Evolutionary conservation across 1,140 invertebrate genomes (phyloP).

Genomic region (Pomacea maculata): DNA sequence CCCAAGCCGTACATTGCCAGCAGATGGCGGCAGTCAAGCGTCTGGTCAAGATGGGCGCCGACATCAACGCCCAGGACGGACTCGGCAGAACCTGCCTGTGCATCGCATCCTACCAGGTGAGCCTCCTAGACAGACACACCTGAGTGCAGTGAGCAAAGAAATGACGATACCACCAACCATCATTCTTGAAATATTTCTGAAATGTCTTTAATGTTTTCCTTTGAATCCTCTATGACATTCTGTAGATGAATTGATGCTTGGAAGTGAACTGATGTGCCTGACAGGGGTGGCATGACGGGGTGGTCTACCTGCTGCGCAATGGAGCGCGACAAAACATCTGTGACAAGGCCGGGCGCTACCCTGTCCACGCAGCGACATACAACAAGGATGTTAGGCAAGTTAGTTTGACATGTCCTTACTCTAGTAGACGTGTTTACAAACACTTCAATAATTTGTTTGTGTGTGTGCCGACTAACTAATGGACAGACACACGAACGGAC

Average conservation of each 20-base stretch:
- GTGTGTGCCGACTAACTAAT: not conserved
- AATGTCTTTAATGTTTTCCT: not conserved
- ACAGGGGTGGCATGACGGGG: conserved; percentile 59
- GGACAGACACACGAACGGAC: not conserved
- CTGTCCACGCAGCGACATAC: conserved; percentile 57
- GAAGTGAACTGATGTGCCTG: not conserved
- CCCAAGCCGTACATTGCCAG: conserved; percentile 41
- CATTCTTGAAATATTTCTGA: not conserved
- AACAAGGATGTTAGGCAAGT: conserved; percentile 44
- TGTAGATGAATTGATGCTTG: not conserved
- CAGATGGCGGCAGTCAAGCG: conserved; percentile 50
- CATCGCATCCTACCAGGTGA: conserved; percentile 57
- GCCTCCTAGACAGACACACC: not conserved
- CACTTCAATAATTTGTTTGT: not conserved
- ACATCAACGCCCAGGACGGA: conserved; percentile 52
- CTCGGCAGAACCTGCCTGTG: conserved; percentile 51
- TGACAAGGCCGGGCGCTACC: conserved; percentile 51
- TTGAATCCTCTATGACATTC: too few species aligned
- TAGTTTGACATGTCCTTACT: not conserved
- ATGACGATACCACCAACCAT: too few species aligned
- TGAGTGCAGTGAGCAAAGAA: too few species aligned
- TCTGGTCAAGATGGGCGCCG: conserved; percentile 57
- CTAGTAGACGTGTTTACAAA: too few species aligned
- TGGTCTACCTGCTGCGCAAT: conserved; percentile 51
- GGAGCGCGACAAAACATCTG: conserved; percentile 50